phyloP scores from a whole-genome alignment of 2,888 invertebrate genomes.

The Liodrosophila aerea region DNA sequence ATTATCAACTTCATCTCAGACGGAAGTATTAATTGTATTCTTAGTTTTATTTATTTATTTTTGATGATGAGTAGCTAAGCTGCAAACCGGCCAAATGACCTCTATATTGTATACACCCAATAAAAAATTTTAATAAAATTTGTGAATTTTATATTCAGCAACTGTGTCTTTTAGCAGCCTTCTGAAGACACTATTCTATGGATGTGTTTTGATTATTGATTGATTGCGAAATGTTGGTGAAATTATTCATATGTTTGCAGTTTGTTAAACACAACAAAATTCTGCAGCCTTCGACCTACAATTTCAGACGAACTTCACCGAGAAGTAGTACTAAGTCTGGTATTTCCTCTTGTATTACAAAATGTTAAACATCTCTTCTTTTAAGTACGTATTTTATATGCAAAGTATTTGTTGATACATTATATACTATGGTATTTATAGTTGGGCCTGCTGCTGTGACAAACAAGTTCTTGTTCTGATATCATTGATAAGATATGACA shows the following conservation, averaged over 20 bases:
- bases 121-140: constrained; percentile 9
- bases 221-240: constrained; percentile 51
- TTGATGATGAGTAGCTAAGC: constrained; percentile 7
- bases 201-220: constrained; percentile 43
- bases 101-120: constrained; percentile 21
- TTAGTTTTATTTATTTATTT: constrained; percentile 8
- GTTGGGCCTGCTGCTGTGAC: constrained; percentile 7
- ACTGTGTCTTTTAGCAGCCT: constrained; percentile 24
- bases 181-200: constrained; percentile 22
- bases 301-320: neutral
- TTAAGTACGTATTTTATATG: constrained; percentile 38
- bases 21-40: constrained; percentile 38
- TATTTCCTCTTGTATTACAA: constrained; percentile 23
- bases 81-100: constrained; percentile 24
- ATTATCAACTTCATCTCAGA: constrained; percentile 19
- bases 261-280: constrained; percentile 31
- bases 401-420: constrained; percentile 48
- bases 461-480: constrained; percentile 63
- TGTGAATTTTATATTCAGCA: constrained; percentile 23
- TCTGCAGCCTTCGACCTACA: constrained; percentile 36
- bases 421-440: constrained; percentile 3
- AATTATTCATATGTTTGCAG: constrained; percentile 45
- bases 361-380: constrained; percentile 8
- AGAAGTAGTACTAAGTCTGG: neutral
- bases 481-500: constrained; percentile 59